phyloP scores from a whole-genome alignment of 1,140 invertebrate species.

The Meloidogyne floridensis region DNA sequence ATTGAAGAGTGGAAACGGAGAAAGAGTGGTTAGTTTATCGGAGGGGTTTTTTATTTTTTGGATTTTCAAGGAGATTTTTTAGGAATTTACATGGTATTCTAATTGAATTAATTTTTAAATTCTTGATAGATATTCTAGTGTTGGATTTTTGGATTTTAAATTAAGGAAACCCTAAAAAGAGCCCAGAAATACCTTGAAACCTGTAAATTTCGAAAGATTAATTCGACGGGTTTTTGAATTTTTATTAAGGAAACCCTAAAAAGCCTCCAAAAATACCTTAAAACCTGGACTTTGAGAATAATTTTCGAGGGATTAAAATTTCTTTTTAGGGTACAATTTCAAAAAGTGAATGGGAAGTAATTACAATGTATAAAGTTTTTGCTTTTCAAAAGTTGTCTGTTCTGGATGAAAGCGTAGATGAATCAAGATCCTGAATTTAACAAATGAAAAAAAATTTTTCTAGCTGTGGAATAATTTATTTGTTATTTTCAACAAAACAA shows the following conservation, averaged over 20 bases:
- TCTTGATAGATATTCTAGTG: no score
- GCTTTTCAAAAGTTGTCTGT: slow-evolving; percentile 40
- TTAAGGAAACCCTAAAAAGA: no score
- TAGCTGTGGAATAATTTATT: background rate
- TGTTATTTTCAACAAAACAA: background rate
- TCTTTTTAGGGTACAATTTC: slow-evolving; percentile 76
- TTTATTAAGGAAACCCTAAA: no score
- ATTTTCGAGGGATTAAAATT: background rate
- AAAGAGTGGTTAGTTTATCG: background rate
- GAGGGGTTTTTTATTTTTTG: no score
- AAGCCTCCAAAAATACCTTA: no score
- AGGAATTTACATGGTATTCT: background rate
- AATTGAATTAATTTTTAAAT: no score
- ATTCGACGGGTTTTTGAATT: no score
- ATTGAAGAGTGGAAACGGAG: background rate
- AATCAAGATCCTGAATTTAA: no score
- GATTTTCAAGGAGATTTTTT: background rate
- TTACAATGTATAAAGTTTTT: slow-evolving; percentile 73
- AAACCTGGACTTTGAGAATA: background rate
- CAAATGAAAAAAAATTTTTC: background rate
- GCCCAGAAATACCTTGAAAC: no score
- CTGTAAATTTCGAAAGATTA: no score
- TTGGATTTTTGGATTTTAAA: no score
- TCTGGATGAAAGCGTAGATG: background rate
- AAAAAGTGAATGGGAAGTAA: slow-evolving; percentile 87